These are phyloP conservation scores for Empis livida DNA, from an alignment of 2,888 invertebrate species.

Conservation along the genomic window DNA sequence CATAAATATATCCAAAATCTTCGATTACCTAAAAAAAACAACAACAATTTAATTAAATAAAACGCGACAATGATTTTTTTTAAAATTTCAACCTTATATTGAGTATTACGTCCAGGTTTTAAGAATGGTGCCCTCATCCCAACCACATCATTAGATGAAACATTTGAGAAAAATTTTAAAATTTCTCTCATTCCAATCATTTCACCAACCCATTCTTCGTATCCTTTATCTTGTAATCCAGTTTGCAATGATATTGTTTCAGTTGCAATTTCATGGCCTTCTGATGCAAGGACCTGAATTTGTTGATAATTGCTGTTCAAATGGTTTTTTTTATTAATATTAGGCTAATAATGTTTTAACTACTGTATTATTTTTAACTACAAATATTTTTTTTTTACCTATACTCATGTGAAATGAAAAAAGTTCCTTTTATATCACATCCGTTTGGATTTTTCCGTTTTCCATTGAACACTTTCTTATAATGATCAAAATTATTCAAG, in stretches of 20 bases:
- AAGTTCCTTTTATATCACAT: slow-evolving; percentile 79
- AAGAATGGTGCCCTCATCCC: slow-evolving; percentile 82
- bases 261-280: slow-evolving; percentile 71
- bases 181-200: slow-evolving; percentile 91
- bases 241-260: slow-evolving; percentile 56
- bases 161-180: slow-evolving; percentile 65
- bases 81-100: slow-evolving; percentile 57
- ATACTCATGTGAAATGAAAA: slow-evolving; percentile 84
- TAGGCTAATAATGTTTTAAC: no score
- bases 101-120: slow-evolving; percentile 85
- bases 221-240: slow-evolving; percentile 77
- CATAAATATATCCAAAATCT: slow-evolving; percentile 86
- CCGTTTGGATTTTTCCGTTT: slow-evolving; percentile 79
- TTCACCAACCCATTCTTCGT: slow-evolving; percentile 88
- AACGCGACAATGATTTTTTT: no score
- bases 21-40: slow-evolving; percentile 58
- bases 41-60: no score
- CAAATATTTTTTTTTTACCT: slow-evolving; percentile 36
- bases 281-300: slow-evolving; percentile 77
- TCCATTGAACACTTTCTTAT: slow-evolving; percentile 70
- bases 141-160: slow-evolving; percentile 67
- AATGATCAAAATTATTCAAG: slow-evolving; percentile 78
- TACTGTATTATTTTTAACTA: slow-evolving; percentile 9
- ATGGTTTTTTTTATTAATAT: slow-evolving; percentile 34
- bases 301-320: slow-evolving; percentile 90